Conservation (phyloP, 2,113 vertebrate species). For the Lagopus leucura region DNA sequence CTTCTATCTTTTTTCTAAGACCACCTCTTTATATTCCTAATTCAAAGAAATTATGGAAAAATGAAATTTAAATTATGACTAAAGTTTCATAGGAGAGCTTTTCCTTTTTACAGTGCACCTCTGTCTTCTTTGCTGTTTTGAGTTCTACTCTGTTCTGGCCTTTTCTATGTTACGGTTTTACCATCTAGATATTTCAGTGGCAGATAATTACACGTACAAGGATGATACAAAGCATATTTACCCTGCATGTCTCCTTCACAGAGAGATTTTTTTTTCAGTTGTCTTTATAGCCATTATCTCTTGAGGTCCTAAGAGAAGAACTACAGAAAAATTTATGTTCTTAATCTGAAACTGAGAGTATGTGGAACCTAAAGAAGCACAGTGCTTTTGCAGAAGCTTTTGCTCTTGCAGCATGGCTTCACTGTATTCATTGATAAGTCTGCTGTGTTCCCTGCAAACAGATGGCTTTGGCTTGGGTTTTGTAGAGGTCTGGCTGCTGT, state of each 20-base stretch:
- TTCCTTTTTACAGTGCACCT: not conserved
- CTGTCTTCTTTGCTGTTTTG: not conserved
- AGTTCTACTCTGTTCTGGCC: not conserved
- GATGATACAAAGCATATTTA: not conserved
- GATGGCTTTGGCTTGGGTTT: slow-evolving; percentile 21
- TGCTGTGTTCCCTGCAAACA: not conserved
- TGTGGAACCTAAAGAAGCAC: not conserved
- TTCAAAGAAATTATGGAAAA: not conserved
- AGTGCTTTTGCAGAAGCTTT: not conserved
- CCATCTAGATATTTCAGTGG: not conserved
- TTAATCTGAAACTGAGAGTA: not conserved
- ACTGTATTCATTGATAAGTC: not conserved
- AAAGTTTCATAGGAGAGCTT: not conserved
- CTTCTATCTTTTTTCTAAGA: not conserved
- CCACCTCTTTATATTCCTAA: not conserved
- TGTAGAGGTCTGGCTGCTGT: not conserved
- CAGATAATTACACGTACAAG: not conserved
- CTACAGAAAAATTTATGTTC: not conserved
- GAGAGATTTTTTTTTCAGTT: not conserved
- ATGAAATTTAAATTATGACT: not conserved
- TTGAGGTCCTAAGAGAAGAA: not conserved
- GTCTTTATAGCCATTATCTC: not conserved
- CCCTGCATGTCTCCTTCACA: not conserved
- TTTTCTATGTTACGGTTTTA: not conserved
- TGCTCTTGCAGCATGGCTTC: not conserved